Evolutionary conservation across 2,797 vertebrate species (phyloP).

Genomic region (Chaenodraco wilsoni): DNA sequence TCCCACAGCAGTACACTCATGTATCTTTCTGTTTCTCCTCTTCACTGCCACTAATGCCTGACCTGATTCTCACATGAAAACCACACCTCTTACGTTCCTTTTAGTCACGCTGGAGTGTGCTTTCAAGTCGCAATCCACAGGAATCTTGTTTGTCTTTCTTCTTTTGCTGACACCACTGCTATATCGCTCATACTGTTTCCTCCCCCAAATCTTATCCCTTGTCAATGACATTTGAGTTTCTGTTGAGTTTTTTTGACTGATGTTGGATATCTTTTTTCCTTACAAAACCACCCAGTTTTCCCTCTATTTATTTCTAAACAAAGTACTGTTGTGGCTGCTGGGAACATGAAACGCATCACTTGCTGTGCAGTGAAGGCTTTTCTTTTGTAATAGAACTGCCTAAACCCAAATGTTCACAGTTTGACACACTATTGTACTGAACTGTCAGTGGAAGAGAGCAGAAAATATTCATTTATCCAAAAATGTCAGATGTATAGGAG

Average conservation of each 20-base stretch:
- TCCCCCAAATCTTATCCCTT: slow-evolving; percentile 15
- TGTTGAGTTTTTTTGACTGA: slow-evolving; percentile 9
- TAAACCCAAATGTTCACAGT: slow-evolving; percentile 26
- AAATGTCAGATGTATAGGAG: slow-evolving; percentile 31
- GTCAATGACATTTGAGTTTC: slow-evolving; percentile 3
- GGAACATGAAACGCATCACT: slow-evolving; percentile 53
- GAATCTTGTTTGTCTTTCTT: slow-evolving; percentile 53
- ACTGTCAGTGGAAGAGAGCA: slow-evolving; percentile 13
- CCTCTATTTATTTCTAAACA: slow-evolving; percentile 41
- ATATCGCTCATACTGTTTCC: slow-evolving; percentile 15
- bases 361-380: slow-evolving; percentile 46
- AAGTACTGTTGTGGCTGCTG: slow-evolving; percentile 32
- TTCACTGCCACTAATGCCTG: slow-evolving; percentile 27
- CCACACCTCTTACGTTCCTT: slow-evolving; percentile 35
- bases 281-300: background rate
- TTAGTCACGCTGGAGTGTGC: slow-evolving; percentile 34
- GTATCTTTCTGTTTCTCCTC: slow-evolving; percentile 42
- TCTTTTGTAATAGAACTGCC: slow-evolving; percentile 36
- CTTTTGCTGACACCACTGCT: slow-evolving; percentile 35
- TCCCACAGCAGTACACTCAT: slow-evolving; percentile 22
- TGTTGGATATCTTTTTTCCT: background rate
- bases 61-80: slow-evolving; percentile 48
- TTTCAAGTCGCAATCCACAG: slow-evolving; percentile 45
- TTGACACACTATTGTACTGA: slow-evolving; percentile 23
- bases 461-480: slow-evolving; percentile 5